phyloP scores from a whole-genome alignment of 2,888 invertebrate genomes.

The Melieria omissa region DNA sequence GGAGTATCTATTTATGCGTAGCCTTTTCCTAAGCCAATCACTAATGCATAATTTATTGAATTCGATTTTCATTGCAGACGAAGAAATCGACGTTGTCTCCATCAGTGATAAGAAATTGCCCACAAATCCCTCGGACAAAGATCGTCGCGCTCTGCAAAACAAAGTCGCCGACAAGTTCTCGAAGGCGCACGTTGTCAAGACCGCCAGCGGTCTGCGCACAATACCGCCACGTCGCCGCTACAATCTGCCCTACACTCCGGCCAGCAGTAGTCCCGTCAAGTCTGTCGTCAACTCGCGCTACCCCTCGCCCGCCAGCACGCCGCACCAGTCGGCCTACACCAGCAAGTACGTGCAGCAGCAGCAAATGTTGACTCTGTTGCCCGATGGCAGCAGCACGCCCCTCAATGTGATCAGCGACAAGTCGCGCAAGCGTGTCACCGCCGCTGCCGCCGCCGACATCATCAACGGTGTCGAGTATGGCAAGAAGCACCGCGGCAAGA shows the following conservation, averaged over 20 bases:
- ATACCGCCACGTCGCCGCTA: conserved; percentile 56
- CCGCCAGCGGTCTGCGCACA: conserved; percentile 55
- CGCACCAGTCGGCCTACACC: conserved; percentile 50
- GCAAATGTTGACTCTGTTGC: conserved; percentile 52
- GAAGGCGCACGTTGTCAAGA: conserved; percentile 56
- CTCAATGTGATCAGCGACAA: conserved; percentile 41
- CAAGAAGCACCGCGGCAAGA: conserved; percentile 58
- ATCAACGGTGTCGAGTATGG: conserved; percentile 46
- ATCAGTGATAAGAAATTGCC: conserved; percentile 74
- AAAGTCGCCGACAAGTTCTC: conserved; percentile 72
- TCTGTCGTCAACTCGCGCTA: conserved; percentile 60
- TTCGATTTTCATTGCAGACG: conserved; percentile 63
- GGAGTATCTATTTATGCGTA: background rate
- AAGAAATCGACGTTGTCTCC: conserved; percentile 87
- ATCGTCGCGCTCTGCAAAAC: conserved; percentile 74
- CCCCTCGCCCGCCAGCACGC: conserved; percentile 61
- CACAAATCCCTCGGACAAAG: conserved; percentile 76
- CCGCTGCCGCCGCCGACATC: conserved; percentile 9
- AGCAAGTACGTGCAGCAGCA: conserved; percentile 63
- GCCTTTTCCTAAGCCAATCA: too few species aligned
- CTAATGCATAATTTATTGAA: too few species aligned
- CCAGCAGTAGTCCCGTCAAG: conserved; percentile 62
- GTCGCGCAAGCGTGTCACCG: conserved; percentile 43
- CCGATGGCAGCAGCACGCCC: conserved; percentile 21
- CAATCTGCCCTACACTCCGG: conserved; percentile 59